phyloP scores from a whole-genome alignment of 1,140 invertebrate genomes.

The Drosophila hydei region DNA sequence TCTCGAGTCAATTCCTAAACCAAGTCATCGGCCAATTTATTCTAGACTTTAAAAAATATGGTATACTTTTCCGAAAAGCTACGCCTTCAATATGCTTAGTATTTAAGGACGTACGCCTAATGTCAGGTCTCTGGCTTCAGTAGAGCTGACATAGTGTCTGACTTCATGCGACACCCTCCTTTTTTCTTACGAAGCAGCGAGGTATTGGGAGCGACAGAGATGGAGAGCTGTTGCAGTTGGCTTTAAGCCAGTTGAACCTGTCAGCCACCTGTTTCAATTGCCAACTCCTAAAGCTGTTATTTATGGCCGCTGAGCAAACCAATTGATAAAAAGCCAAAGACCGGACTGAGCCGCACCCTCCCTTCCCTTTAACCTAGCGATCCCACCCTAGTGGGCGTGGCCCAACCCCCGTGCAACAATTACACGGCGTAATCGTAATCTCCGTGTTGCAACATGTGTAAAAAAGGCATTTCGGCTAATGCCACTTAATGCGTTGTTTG shows the following conservation, averaged over 20 bases:
- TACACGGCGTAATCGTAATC: conserved; percentile 83
- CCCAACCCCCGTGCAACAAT: conserved; percentile 51
- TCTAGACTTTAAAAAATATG: too few relatives aligned
- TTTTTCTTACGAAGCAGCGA: too few relatives aligned
- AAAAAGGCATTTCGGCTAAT: conserved; percentile 76
- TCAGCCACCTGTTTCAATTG: conserved; percentile 70
- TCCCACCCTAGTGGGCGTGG: conserved; percentile 10
- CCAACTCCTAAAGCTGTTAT: conserved; percentile 65
- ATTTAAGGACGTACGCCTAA: too few relatives aligned
- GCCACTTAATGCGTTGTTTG: conserved; percentile 82
- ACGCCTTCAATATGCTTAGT: too few relatives aligned
- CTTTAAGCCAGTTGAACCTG: conserved; percentile 38
- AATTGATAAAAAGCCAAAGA: conserved; percentile 69
- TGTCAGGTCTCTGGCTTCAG: too few relatives aligned
- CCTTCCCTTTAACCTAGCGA: background rate
- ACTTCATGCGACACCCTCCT: background rate
- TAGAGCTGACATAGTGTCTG: too few relatives aligned
- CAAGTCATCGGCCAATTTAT: too few relatives aligned
- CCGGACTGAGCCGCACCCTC: background rate
- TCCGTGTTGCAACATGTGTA: conserved; percentile 79
- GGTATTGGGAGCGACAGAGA: background rate
- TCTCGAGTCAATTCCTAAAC: too few relatives aligned
- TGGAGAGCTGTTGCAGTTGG: background rate
- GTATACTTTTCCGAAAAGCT: too few relatives aligned
- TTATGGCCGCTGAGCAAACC: conserved; percentile 72